Evolutionary conservation across 1,140 invertebrate species (phyloP), one percentile per base, ranked within the genome.

Genomic region (Cotesia glomerata): DNA sequence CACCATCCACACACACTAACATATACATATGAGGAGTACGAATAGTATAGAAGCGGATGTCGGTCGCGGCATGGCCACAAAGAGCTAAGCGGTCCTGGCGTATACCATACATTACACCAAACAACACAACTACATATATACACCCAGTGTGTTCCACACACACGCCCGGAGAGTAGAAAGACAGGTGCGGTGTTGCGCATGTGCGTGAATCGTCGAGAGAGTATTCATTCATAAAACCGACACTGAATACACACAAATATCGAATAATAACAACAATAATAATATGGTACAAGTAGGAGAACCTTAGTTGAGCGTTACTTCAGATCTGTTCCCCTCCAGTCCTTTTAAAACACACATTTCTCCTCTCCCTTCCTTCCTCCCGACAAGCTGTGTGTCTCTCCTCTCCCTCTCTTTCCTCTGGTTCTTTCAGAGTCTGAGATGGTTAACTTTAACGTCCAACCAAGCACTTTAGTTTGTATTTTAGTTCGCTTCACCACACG

Each of bases 201-300:
- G 75, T 69, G 69, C 67, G 70, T 18, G 75, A 71, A 66, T 66
- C 77, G 69, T 77, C 74, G 74, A 78, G 80, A 83, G 83, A 78
- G 82, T 81, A 82, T 85, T 85, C 85, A 86, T 87, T 87, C 84
- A 87, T 87, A 83, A 86, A 86, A 82, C 77, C 75, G 73, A 79
- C 58, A 72, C 77, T 73, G 68, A 70, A 26, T 26, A 26, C 3
- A 26, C 26, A 26, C 26, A 26, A 2, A 26, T 26, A 26, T 26
- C 26, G 2, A 26, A 26, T 26, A 26, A 26, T 26, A 26, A 26
- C 26, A 26, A 26, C 26, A 26, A 26, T 26, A 26, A 26, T 26
- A 26, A 26, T 26, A 26, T 26, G 26, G 26, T 26, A 26, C 26
- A 79, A 76, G 59, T 82, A 82, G 77, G 76, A 78, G 76, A 49